Evolutionary conservation across 1,140 invertebrate species (phyloP), one percentile per base, ranked within the genome.

Genomic region (Calliopsis andreniformis): DNA sequence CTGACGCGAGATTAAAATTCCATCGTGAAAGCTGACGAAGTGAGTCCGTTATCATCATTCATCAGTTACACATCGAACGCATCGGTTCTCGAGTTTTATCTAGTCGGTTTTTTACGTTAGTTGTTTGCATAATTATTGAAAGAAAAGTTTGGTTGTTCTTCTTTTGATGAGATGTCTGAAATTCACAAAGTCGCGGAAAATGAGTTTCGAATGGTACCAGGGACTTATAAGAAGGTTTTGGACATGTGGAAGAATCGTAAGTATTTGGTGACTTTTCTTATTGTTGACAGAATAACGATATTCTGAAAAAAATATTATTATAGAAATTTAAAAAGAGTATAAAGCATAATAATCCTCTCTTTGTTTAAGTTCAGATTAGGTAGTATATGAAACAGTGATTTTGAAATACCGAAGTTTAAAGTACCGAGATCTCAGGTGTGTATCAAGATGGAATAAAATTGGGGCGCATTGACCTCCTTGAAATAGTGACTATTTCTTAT

Each of bases 221-320:
- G 67, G 42, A 75, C 61, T 68, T 87, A 86, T 58, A 79, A 83
- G 68, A 75, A 83, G 59, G 59, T 87, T 56, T 79, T 87, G 30
- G 76, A 84, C 32, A 58, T 81, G 12, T 87, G 86, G 86, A 76
- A 86, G 78, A 80, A 80, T 86, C 86, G 86, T 87, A 70, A 87
- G 86, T 87, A 67, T 12, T 10, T 23, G 30, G 30, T 43, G 25
- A 53, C 61, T 70, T 23, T 23, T 32, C 2, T 42, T 5, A 25
- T 67, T 3, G 12, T 39, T 14, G 7, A 16, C 5, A 12, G 18
- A 59, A 7, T 4, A 55, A 30, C 25, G 23, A 23, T 25, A 25
- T 28, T 3, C 1, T 30, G 14, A 5, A 5, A 30, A 28, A 25
- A 42, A 43, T 18, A 28, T 28, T 25, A 2, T 6, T 16, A 61